Base-by-base conservation (phyloP, 2,113 vertebrate genomes). In the Micronycteris hirsuta region DNA sequence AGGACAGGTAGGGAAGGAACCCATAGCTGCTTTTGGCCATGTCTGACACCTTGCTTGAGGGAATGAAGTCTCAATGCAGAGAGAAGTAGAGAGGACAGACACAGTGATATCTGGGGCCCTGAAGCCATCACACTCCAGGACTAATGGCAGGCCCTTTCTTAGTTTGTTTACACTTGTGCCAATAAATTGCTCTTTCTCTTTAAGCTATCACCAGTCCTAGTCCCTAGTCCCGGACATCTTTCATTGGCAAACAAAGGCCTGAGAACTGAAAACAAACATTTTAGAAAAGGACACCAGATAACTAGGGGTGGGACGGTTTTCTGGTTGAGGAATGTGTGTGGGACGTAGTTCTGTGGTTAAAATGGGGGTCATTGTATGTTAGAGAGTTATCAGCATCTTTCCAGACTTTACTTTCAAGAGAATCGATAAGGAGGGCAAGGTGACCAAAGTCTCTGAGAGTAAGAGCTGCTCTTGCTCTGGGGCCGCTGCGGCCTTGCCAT, bases 241-340 rank as follows among this genome's bases (percentile, higher is more conserved):
- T 61, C 54, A 52, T 91, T 90, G 52, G 65, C 38, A 80, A 96
- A 83, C 5, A 86, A 31, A 88, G 45, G n/a, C 89, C 54, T 94
- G 56, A 96, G 76, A 97, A 92, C n/a, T 28, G 41, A 68, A 94
- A 94, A 28, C 82, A 95, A 91, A 78, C 63, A 26, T 71, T 93
- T 95, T 87, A 26, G 83, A 68, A 96, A 93, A 93, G 24, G 47
- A 71, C 43, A 71, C 22, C 54, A 56, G 49, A 71, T 73, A 93
- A 92, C 22, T 54, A 52, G 41, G 45, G 78, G 47, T 89, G 70
- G 67, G 22, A 12, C 61, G 38, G 33, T 90, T 92, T 58, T 96
- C 43, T 85, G 76, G 43, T 83, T 33, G 67, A 95, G 47, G 54
- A 89, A 41, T 68, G 33, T 47, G 45, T 80, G 36, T 61, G 54